Evolutionary conservation across 2,888 invertebrate genomes (phyloP).

Genomic region (Monochamus alternatus): DNA sequence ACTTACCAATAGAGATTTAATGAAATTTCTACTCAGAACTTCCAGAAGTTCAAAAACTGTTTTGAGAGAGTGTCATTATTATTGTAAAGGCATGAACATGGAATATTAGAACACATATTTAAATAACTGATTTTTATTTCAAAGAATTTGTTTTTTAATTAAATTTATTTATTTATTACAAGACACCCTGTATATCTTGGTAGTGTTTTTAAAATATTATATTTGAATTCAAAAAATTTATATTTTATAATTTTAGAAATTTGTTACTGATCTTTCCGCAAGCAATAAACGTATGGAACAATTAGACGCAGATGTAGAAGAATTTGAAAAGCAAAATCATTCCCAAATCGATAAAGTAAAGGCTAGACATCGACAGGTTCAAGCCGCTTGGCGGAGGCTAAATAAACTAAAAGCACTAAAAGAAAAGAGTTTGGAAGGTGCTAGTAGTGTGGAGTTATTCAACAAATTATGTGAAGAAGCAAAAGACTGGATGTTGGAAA

Average conservation of each 20-base stretch:
- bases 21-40: too few relatives aligned
- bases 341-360: conserved; percentile 87
- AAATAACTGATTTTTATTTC: too few relatives aligned
- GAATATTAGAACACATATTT: too few relatives aligned
- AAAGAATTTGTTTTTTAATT: too few relatives aligned
- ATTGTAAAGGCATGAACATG: too few relatives aligned
- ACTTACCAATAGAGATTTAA: too few relatives aligned
- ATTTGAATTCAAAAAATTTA: not conserved
- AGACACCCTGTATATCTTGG: too few relatives aligned
- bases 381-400: conserved; percentile 90
- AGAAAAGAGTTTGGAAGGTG: conserved; percentile 89
- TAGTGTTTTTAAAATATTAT: too few relatives aligned
- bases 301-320: conserved; percentile 90
- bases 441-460: conserved; percentile 91
- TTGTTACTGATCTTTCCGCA: conserved; percentile 95
- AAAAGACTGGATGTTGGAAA: conserved; percentile 97
- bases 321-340: conserved; percentile 88
- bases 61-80: too few relatives aligned
- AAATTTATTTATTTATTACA: too few relatives aligned
- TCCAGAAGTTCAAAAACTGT: too few relatives aligned
- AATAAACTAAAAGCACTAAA: conserved; percentile 90
- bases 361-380: conserved; percentile 85
- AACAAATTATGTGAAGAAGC: conserved; percentile 97
- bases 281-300: conserved; percentile 93
- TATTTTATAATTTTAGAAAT: conserved; percentile 76